These are phyloP conservation scores for Sparidentex hasta DNA, from an alignment of 2,797 vertebrate genomes.

Conservation along the genomic window DNA sequence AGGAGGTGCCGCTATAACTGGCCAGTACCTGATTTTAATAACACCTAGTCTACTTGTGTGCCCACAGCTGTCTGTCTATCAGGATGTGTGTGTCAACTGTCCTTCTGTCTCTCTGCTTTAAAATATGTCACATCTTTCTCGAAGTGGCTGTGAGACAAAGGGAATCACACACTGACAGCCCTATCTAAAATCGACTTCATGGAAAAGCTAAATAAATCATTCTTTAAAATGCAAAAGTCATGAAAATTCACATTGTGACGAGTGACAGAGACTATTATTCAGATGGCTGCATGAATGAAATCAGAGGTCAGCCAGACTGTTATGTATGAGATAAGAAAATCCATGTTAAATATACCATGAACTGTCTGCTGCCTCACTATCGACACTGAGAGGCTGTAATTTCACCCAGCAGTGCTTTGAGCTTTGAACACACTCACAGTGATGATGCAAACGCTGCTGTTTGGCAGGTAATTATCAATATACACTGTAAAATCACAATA, in stretches of 20 bases:
- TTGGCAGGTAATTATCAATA: not conserved
- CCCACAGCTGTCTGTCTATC: conserved; percentile 56
- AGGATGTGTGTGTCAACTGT: conserved; percentile 2
- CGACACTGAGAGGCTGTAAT: too few relatives aligned
- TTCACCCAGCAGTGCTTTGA: not conserved
- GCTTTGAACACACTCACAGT: not conserved
- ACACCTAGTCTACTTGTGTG: conserved; percentile 50
- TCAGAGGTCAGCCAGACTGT: not conserved
- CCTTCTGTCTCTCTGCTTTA: not conserved
- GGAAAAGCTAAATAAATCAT: conserved; percentile 8
- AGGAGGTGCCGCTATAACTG: conserved; percentile 43
- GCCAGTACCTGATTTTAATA: conserved; percentile 56
- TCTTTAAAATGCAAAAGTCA: conserved; percentile 19
- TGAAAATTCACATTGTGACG: not conserved
- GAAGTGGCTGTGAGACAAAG: conserved; percentile 23
- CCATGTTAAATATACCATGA: not conserved
- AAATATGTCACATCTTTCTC: conserved; percentile 18
- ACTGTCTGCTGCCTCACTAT: not conserved
- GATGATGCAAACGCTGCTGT: not conserved
- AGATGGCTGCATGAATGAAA: conserved; percentile 18
- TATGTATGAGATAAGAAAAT: conserved; percentile 3
- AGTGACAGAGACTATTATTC: conserved; percentile 9
- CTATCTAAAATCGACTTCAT: conserved; percentile 26
- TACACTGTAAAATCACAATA: not conserved
- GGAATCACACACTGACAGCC: conserved; percentile 32